Evolutionary conservation across 37 sponge, comb jelly and placozoan genomes (phyloP).

Genomic region (Hormiphora californensis): DNA sequence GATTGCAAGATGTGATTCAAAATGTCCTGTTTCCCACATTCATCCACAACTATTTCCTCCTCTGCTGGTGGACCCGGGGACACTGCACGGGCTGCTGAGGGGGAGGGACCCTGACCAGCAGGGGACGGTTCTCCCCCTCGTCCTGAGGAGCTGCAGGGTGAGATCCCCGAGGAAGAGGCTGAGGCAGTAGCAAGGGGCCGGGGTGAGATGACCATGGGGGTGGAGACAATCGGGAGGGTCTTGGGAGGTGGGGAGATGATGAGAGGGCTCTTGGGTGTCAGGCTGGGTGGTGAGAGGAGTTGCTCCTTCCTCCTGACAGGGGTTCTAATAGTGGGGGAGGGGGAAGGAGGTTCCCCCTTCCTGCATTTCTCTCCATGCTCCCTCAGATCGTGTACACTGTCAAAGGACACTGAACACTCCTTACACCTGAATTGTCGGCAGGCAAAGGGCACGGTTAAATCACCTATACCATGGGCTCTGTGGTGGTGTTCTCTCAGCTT

Average conservation of each 20-base stretch:
- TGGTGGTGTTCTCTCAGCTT: background rate
- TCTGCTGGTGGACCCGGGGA: background rate
- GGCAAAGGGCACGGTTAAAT: background rate
- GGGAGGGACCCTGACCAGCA: no score
- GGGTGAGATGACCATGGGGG: background rate
- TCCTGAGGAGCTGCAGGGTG: no score
- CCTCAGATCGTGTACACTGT: background rate
- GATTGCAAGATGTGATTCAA: background rate
- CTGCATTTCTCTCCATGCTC: background rate
- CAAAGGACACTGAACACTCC: background rate
- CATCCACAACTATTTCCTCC: background rate
- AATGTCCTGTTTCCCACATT: slow-evolving; percentile 28
- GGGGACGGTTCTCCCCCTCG: no score
- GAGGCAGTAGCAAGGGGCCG: no score
- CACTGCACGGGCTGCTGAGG: no score
- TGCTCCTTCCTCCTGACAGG: background rate
- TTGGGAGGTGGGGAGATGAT: background rate
- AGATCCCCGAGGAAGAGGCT: no score
- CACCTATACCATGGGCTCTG: slow-evolving; percentile 4
- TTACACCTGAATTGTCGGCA: slow-evolving; percentile 8
- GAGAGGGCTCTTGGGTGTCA: background rate
- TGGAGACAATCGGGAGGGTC: background rate
- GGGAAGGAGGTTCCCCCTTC: no score
- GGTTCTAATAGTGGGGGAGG: background rate
- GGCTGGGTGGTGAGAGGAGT: background rate